Evolutionary conservation across 2,888 invertebrate species (phyloP).

Genomic region (Pheosia gnoma): DNA sequence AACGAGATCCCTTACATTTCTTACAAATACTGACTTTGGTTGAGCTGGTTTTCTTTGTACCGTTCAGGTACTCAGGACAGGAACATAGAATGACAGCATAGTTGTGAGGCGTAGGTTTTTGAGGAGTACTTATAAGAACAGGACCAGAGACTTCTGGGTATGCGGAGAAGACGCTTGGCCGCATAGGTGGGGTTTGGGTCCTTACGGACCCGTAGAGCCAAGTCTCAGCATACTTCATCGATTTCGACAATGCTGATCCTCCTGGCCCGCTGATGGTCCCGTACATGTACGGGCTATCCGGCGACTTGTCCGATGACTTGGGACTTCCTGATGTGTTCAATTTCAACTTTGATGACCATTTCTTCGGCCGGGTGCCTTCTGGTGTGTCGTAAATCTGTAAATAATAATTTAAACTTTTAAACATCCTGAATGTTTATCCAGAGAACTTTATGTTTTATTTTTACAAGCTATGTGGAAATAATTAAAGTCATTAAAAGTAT

Average conservation of each 20-base stretch:
- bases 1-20: constrained; percentile 92
- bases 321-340: constrained; percentile 79
- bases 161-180: constrained; percentile 79
- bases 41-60: constrained; percentile 88
- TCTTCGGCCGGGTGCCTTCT: constrained; percentile 85
- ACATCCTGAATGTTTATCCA: no score
- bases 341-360: constrained; percentile 89
- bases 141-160: constrained; percentile 77
- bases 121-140: constrained; percentile 80
- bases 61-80: constrained; percentile 91
- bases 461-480: no score
- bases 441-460: no score
- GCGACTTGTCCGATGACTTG: constrained; percentile 76
- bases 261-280: constrained; percentile 84
- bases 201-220: constrained; percentile 93
- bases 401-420: constrained; percentile 19
- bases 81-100: constrained; percentile 91
- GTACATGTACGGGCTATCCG: constrained; percentile 77
- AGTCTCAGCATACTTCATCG: constrained; percentile 93
- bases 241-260: constrained; percentile 90
- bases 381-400: constrained; percentile 81
- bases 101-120: constrained; percentile 84
- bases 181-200: constrained; percentile 74
- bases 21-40: constrained; percentile 91
- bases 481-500: no score